Evolutionary conservation across 2,797 vertebrate species (phyloP), one percentile per base, ranked within the genome.

Genomic region (Rhabdophis nuchalis): DNA sequence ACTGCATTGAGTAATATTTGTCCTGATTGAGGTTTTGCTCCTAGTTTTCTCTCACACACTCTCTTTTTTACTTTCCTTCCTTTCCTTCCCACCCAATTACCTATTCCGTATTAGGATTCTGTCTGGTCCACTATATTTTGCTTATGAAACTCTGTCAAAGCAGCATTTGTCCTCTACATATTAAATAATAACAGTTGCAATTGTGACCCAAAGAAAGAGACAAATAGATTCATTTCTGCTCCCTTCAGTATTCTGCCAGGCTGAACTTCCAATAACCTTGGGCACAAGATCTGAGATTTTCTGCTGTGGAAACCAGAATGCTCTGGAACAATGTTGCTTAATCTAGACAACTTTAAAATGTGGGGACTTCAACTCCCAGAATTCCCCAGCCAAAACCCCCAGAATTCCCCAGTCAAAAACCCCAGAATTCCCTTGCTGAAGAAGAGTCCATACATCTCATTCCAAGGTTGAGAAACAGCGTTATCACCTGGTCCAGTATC

Each of bases 231-330:
- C 16, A 72, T 85, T 46, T 89, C 64, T 87, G 61, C 46, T 77
- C 23, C 29, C 41, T 52, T n/a, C 68, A 52, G 9, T 29, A 36
- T 60, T n/a, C 61, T 88, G 85, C 20, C 52, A 77, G 82, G 53
- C 25, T 87, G 53, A 50, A 90, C 89, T 93, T 85, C 46, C 58
- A 85, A 82, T 90, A 54, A 68, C 46, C 87, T 88, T 93, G 4
- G 61, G 56, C 11, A 60, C 57, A 88, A 54, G 68, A 88, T 53
- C 32, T 25, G 89, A 85, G 87, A n/a, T 16, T 23, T 41, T 93
- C 13, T 1, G 10, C 13, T 9, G 54, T 60, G 32, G 7, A 4
- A 85, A n/a, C 50, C 86, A 88, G 86, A 25, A 60, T 88, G 32
- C 57, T 91, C 46, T 27, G 56, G 68, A 85, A 18, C 46, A 27